These are phyloP conservation scores for Megalurothrips usitatus DNA, from an alignment of 2,888 invertebrate genomes.

Conservation along the genomic window DNA sequence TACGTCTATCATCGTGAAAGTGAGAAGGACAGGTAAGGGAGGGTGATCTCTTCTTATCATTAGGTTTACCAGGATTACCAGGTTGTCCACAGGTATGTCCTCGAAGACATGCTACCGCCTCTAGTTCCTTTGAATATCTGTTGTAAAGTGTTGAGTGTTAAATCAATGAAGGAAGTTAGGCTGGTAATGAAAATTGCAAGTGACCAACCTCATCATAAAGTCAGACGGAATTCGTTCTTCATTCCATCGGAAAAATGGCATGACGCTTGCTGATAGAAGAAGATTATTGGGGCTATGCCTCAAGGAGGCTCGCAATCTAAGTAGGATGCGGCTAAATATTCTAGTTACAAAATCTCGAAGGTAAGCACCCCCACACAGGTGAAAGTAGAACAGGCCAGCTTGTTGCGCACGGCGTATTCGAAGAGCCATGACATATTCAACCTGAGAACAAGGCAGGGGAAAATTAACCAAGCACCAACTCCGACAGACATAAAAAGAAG, in stretches of 20 bases:
- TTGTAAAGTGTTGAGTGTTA: neutral
- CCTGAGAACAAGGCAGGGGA: slow-evolving; percentile 36
- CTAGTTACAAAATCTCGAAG: slow-evolving; percentile 52
- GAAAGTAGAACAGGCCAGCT: slow-evolving; percentile 58
- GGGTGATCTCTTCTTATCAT: slow-evolving; percentile 51
- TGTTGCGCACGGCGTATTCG: slow-evolving; percentile 59
- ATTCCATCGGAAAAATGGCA: slow-evolving; percentile 56
- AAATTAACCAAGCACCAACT: neutral
- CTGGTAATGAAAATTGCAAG: slow-evolving; percentile 18
- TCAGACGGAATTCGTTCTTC: slow-evolving; percentile 54
- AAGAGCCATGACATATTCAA: slow-evolving; percentile 51
- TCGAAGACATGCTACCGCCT: neutral
- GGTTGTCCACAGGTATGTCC: slow-evolving; percentile 40
- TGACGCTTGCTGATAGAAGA: slow-evolving; percentile 31
- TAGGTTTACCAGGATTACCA: slow-evolving; percentile 55
- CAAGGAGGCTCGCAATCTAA: slow-evolving; percentile 37
- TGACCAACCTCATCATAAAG: slow-evolving; percentile 50
- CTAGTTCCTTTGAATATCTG: slow-evolving; percentile 48
- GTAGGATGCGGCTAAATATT: neutral
- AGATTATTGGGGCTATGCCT: slow-evolving; percentile 32
- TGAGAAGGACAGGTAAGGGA: slow-evolving; percentile 39
- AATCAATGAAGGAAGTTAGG: neutral
- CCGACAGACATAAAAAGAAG: neutral
- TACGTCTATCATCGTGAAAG: slow-evolving; percentile 10
- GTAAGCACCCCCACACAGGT: slow-evolving; percentile 58